These are phyloP conservation scores for Bovichtus variegatus DNA, from an alignment of 2,797 vertebrate species.

Conservation along the genomic window DNA sequence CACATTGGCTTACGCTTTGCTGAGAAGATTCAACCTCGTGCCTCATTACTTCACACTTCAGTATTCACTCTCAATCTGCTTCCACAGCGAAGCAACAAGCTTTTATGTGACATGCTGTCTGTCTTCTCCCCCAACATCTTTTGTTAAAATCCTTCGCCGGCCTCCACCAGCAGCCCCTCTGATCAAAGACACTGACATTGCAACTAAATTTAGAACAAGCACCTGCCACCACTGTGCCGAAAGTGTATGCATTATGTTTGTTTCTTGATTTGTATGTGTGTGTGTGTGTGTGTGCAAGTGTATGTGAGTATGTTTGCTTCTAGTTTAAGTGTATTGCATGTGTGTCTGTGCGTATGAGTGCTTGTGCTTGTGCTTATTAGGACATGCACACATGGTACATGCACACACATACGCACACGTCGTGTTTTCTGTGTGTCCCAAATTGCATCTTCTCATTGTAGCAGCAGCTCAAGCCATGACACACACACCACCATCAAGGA, in stretches of 20 bases:
- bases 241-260: constrained; percentile 52
- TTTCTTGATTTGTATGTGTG: constrained; percentile 47
- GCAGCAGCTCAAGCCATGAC: constrained; percentile 4
- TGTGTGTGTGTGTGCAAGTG: constrained; percentile 34
- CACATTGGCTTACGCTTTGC: constrained; percentile 37
- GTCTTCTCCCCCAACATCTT: constrained; percentile 63
- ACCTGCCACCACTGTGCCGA: constrained; percentile 64
- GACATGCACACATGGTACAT: constrained; percentile 10
- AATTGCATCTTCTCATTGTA: constrained; percentile 34
- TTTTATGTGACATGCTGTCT: constrained; percentile 69
- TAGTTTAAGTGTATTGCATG: constrained; percentile 12
- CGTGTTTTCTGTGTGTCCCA: constrained; percentile 18
- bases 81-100: constrained; percentile 62
- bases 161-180: constrained; percentile 65
- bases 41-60: constrained; percentile 73
- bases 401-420: neutral
- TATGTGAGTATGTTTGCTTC: constrained; percentile 19
- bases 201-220: constrained; percentile 75
- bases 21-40: constrained; percentile 37
- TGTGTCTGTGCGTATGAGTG: neutral
- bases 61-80: constrained; percentile 32
- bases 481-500: constrained; percentile 8
- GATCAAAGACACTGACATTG: constrained; percentile 81
- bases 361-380: constrained; percentile 23
- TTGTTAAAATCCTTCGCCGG: constrained; percentile 65